These are phyloP conservation scores for western clawed frog (Xenopus tropicalis) DNA, from an alignment of 2,113 vertebrate genomes.

Conservation along the genomic window DNA sequence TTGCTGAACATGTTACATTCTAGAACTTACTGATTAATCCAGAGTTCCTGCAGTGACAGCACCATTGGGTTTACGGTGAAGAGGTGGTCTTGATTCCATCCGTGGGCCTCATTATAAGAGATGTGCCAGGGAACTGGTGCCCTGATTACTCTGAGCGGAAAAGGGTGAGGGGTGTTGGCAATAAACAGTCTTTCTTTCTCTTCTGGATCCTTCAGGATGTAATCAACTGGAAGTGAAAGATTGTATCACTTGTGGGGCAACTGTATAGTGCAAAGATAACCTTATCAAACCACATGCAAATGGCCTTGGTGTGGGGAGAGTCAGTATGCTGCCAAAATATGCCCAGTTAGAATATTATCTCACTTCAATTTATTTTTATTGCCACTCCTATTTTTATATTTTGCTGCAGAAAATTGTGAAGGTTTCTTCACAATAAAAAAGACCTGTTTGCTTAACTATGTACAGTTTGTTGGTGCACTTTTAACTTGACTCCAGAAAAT, in stretches of 20 bases:
- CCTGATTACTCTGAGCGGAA: constrained; percentile 71
- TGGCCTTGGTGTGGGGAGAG: no score
- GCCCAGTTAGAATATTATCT: no score
- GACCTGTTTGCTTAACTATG: no score
- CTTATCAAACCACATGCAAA: neutral
- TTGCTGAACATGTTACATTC: no score
- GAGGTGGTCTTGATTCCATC: constrained; percentile 74
- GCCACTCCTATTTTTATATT: no score
- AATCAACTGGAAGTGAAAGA: constrained; percentile 72
- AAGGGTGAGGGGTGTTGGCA: constrained; percentile 64
- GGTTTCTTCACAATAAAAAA: no score
- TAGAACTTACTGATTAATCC: constrained; percentile 73
- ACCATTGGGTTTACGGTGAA: constrained; percentile 74
- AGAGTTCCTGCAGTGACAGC: constrained; percentile 71
- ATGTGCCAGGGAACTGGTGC: constrained; percentile 80
- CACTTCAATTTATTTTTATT: no score
- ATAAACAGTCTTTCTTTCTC: constrained; percentile 78
- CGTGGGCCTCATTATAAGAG: constrained; percentile 56
- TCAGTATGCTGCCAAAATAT: no score
- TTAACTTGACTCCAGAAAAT: constrained; percentile 5
- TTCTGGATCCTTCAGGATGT: constrained; percentile 77
- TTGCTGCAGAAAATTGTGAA: no score
- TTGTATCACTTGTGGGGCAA: rapidly evolving
- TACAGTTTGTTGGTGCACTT: neutral
- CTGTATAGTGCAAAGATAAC: no score